Percentiles rank a stretch among this genome's conserved stretches.
phyloP scores from a whole-genome alignment of 1,140 invertebrate species.

The Acyrthosiphon pisum region DNA sequence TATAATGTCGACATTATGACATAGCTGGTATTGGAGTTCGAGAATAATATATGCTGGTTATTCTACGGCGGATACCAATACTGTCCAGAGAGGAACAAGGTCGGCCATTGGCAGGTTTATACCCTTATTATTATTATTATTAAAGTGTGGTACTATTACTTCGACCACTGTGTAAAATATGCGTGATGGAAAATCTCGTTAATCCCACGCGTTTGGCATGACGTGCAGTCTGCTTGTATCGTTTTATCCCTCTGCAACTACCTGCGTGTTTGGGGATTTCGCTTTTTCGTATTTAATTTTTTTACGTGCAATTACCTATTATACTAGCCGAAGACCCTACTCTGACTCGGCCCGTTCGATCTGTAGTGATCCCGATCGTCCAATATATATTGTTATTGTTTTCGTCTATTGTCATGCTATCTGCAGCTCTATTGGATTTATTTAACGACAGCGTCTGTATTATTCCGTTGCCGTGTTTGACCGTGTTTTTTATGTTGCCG shows the following conservation, averaged over 20 bases:
- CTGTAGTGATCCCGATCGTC: not conserved
- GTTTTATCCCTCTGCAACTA: not conserved
- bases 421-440: not conserved
- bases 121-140: not conserved
- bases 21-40: not conserved
- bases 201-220: not conserved
- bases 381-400: not conserved
- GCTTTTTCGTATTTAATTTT: not conserved
- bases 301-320: not conserved
- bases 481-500: not conserved
- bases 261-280: not conserved
- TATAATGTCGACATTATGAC: not conserved
- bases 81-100: not conserved
- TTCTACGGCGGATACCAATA: not conserved
- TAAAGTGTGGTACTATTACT: conserved; percentile 2
- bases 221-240: not conserved
- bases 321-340: no score
- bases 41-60: not conserved
- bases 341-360: not conserved
- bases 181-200: not conserved
- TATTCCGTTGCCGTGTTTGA: not conserved
- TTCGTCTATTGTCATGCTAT: not conserved
- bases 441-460: not conserved
- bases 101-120: not conserved
- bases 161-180: not conserved